Percentiles rank a stretch among this genome's conserved stretches.
Evolutionary conservation across 2,888 invertebrate species (phyloP).

Genomic region (Drymonia ruficornis): DNA sequence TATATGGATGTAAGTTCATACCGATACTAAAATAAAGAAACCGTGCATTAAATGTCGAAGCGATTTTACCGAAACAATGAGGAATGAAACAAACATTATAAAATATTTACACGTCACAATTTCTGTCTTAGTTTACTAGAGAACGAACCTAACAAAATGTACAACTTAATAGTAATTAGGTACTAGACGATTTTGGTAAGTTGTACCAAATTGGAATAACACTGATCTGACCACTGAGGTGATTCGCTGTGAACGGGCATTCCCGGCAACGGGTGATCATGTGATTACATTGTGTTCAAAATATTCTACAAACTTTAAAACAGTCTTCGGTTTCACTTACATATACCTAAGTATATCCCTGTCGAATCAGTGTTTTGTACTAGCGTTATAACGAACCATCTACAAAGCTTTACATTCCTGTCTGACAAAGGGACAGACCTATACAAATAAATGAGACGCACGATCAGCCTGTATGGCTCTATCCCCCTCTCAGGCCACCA

Average conservation of each 20-base stretch:
- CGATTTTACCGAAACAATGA: constrained; percentile 36
- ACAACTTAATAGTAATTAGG: constrained; percentile 72
- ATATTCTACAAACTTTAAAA: constrained; percentile 77
- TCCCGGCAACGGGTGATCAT: constrained; percentile 54
- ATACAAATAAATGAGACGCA: not conserved
- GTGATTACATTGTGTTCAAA: constrained; percentile 58
- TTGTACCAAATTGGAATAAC: constrained; percentile 76
- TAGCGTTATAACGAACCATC: constrained; percentile 69
- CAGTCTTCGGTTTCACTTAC: constrained; percentile 83
- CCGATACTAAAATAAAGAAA: not conserved
- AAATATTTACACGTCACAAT: constrained; percentile 53
- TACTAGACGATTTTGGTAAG: constrained; percentile 75
- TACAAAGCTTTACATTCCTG: constrained; percentile 48
- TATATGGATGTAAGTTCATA: too few relatives aligned
- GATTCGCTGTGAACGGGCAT: constrained; percentile 49
- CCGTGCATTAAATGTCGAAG: constrained; percentile 14
- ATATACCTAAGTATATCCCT: constrained; percentile 76
- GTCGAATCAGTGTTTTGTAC: constrained; percentile 81
- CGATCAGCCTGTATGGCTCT: not conserved
- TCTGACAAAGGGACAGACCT: not conserved
- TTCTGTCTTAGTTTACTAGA: constrained; percentile 42
- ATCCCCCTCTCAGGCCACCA: not conserved
- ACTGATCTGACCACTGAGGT: constrained; percentile 66
- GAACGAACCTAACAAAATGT: constrained; percentile 54
- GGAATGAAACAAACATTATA: constrained; percentile 45